Conservation (phyloP, 2,888 invertebrate genomes). For the Oxytorus armatus region DNA sequence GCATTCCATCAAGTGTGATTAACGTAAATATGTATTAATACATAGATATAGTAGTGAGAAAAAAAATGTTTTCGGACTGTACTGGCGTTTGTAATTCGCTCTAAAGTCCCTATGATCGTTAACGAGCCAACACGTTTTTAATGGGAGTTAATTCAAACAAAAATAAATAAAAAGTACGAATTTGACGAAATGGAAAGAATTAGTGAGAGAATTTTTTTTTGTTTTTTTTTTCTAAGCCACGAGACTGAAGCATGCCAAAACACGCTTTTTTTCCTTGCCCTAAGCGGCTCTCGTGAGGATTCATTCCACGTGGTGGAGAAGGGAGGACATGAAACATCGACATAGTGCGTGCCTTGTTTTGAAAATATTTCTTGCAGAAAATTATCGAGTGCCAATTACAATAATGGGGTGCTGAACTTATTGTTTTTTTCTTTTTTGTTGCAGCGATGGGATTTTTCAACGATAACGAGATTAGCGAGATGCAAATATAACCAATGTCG, state of each 20-base stretch:
- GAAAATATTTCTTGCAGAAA: slow-evolving; percentile 43
- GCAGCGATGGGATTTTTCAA: slow-evolving; percentile 1
- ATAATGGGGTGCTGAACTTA: slow-evolving; percentile 1
- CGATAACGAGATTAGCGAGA: slow-evolving; percentile 38
- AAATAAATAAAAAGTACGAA: background rate
- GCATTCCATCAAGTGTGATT: slow-evolving; percentile 65
- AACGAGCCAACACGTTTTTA: slow-evolving; percentile 41
- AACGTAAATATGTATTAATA: background rate
- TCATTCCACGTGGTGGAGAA: slow-evolving; percentile 35
- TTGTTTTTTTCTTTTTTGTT: background rate
- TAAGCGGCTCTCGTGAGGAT: slow-evolving; percentile 58
- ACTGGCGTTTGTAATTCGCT: slow-evolving; percentile 39
- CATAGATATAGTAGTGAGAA: slow-evolving; percentile 25
- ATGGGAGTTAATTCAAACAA: slow-evolving; percentile 12
- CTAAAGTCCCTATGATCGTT: slow-evolving; percentile 12
- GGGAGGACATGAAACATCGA: slow-evolving; percentile 56
- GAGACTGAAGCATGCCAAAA: slow-evolving; percentile 63
- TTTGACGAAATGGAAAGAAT: background rate
- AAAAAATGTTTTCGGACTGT: slow-evolving; percentile 11
- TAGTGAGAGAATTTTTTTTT: slow-evolving; percentile 6
- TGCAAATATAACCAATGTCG: slow-evolving; percentile 40
- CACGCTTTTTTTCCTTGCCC: slow-evolving; percentile 43
- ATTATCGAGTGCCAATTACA: slow-evolving; percentile 49
- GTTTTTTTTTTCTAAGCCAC: slow-evolving; percentile 55
- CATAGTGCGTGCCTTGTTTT: slow-evolving; percentile 52